These are phyloP conservation scores for Hetaerina americana DNA, from an alignment of 1,140 invertebrate species.

Conservation along the genomic window DNA sequence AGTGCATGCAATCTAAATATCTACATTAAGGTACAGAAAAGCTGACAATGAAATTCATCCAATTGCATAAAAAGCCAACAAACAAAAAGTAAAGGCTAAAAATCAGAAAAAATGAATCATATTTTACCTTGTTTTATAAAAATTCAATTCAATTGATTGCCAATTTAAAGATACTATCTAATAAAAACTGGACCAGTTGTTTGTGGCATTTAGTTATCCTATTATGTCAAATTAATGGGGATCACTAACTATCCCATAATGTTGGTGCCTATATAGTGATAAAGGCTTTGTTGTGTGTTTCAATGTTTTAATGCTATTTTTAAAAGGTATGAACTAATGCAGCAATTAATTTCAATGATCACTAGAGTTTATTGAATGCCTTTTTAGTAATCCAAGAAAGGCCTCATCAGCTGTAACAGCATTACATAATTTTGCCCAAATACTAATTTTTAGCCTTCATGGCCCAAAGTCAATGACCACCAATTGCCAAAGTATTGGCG, in stretches of 20 bases:
- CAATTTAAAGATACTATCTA: neutral
- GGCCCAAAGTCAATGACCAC: neutral
- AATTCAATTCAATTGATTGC: neutral
- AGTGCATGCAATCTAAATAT: too few species aligned
- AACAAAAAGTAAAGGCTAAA: neutral
- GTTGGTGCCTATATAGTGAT: neutral
- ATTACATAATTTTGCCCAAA: neutral
- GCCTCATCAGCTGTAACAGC: neutral
- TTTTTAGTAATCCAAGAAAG: neutral
- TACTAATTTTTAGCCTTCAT: neutral
- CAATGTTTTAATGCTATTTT: neutral
- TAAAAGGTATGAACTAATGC: neutral
- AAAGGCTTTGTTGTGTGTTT: neutral
- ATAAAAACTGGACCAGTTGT: neutral
- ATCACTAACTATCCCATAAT: neutral
- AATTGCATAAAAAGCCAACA: too few species aligned
- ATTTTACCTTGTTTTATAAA: neutral
- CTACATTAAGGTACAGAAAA: too few species aligned
- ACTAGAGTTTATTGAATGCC: neutral
- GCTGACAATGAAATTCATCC: too few species aligned
- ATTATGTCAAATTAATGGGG: neutral
- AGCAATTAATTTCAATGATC: neutral
- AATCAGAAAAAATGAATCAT: neutral
- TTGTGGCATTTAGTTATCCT: neutral
- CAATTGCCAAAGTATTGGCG: neutral